Conservation (phyloP, 2,888 invertebrate genomes). For the Perizoma affinitatum region DNA sequence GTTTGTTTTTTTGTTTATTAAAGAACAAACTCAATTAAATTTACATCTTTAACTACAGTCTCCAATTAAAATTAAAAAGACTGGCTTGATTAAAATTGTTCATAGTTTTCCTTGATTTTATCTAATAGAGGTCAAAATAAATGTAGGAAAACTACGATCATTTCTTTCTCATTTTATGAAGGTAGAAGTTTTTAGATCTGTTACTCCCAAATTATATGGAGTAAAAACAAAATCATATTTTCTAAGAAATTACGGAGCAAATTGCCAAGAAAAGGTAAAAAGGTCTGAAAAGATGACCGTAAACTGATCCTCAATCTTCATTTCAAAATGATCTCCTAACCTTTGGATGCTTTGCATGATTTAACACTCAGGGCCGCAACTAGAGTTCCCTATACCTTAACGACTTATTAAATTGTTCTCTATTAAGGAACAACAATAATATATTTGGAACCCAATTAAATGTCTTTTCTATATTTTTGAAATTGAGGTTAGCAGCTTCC, state of each 20-base stretch:
- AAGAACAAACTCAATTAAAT: too few species aligned
- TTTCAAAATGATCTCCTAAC: conserved; percentile 35
- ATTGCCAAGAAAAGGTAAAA: conserved; percentile 41
- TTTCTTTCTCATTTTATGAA: conserved; percentile 1
- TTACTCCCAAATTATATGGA: conserved; percentile 16
- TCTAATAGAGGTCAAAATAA: background rate
- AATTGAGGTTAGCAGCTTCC: too few species aligned
- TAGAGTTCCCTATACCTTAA: conserved; percentile 11
- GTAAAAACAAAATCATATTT: conserved; percentile 30
- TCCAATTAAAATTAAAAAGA: too few species aligned
- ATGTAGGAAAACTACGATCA: background rate
- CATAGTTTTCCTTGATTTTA: background rate
- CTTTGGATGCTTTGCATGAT: conserved; percentile 30
- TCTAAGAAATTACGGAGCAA: conserved; percentile 35
- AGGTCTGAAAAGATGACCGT: conserved; percentile 39
- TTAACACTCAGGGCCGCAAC: conserved; percentile 28
- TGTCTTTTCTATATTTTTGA: too few species aligned
- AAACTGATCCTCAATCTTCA: conserved; percentile 38
- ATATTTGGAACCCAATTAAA: too few species aligned
- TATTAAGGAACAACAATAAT: too few species aligned
- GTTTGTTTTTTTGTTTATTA: too few species aligned
- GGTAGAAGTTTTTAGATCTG: conserved; percentile 2
- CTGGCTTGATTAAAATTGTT: too few species aligned
- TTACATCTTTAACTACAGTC: too few species aligned
- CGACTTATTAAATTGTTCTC: background rate